Conservation (phyloP, 1,140 invertebrate genomes). For the Coptotermes formosanus region DNA sequence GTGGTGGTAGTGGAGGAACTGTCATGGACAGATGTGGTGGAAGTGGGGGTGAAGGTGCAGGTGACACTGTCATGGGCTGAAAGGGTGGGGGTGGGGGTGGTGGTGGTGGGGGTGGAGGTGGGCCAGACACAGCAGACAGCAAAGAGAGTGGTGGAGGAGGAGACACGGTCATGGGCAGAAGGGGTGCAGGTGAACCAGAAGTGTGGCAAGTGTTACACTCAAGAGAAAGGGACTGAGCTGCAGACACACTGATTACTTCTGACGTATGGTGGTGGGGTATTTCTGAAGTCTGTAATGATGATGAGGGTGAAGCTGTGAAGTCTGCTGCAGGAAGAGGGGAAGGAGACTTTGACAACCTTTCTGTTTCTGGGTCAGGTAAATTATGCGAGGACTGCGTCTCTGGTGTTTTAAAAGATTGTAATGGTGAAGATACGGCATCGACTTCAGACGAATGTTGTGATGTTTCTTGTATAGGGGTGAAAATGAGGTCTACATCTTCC, state of each 20-base stretch:
- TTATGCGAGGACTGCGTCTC: no score
- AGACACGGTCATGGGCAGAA: constrained; percentile 31
- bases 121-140: constrained; percentile 16
- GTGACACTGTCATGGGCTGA: constrained; percentile 20
- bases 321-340: no score
- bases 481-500: neutral
- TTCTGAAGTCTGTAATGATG: no score
- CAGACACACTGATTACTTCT: no score
- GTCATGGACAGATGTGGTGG: constrained; percentile 25
- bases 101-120: constrained; percentile 38
- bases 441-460: neutral
- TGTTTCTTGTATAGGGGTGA: neutral
- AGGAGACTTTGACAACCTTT: no score
- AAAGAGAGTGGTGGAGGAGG: constrained; percentile 37
- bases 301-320: no score
- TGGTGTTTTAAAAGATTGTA: no score
- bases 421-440: neutral
- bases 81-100: constrained; percentile 36
- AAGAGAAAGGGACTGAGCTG: no score
- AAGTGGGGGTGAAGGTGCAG: constrained; percentile 32
- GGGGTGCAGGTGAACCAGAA: constrained; percentile 36
- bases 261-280: no score
- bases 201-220: no score
- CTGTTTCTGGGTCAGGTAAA: no score
- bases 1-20: constrained; percentile 32